phyloP scores from a whole-genome alignment of 2,797 vertebrate species.

The Sebastes matsubarae region DNA sequence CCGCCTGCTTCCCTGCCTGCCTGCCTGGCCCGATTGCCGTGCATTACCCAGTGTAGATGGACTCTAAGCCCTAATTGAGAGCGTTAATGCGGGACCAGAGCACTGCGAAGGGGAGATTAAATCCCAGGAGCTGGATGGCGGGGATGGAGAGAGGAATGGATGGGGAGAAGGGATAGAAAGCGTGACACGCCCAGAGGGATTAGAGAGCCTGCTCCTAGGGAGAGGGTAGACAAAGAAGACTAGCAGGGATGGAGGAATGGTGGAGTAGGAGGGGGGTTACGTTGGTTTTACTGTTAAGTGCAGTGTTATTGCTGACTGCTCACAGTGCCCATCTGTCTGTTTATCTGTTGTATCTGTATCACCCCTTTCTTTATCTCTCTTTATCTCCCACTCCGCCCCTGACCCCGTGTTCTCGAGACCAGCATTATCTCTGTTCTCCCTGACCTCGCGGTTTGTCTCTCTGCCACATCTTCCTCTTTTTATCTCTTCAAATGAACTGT shows the following conservation, averaged over 20 bases:
- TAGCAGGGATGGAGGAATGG: conserved; percentile 55
- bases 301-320: conserved; percentile 73
- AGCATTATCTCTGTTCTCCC: conserved; percentile 53
- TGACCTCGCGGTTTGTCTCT: conserved; percentile 51
- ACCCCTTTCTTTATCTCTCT: conserved; percentile 64
- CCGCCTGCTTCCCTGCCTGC: conserved; percentile 46
- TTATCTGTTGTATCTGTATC: conserved; percentile 71
- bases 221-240: conserved; percentile 67
- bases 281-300: conserved; percentile 73
- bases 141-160: conserved; percentile 58
- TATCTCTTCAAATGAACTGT: conserved; percentile 37
- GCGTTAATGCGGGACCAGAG: conserved; percentile 73
- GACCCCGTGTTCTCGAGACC: conserved; percentile 48
- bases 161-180: conserved; percentile 63
- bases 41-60: conserved; percentile 77
- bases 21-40: conserved; percentile 59
- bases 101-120: conserved; percentile 67
- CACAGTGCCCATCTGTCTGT: conserved; percentile 76
- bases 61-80: conserved; percentile 81
- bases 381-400: conserved; percentile 60
- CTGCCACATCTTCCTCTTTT: conserved; percentile 32
- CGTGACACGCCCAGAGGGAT: conserved; percentile 73
- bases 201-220: conserved; percentile 51
- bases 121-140: conserved; percentile 69
- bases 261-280: conserved; percentile 27